Evolutionary conservation across 2,113 vertebrate species (phyloP), one percentile per base, ranked within the genome.

Genomic region (Cyanoliseus patagonus): DNA sequence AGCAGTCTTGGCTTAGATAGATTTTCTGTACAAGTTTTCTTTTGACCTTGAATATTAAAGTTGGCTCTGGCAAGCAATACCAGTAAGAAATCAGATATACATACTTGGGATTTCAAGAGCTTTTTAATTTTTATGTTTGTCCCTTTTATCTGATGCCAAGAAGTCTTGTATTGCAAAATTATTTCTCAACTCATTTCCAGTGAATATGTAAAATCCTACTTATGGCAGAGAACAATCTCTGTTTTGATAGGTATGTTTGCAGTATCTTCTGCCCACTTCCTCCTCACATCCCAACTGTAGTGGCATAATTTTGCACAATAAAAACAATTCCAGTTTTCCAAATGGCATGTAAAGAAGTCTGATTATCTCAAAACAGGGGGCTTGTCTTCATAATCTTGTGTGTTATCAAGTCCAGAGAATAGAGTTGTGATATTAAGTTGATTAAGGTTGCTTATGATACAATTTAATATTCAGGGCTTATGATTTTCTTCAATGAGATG

Each of bases 1-100:
- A 89, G 28, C 25, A 67, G n/a, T 73, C 41, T 87, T 85, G 76
- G 53, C 55, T 80, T 90, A 76, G 62, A 57, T 2, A 31, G 5
- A 35, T 83, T 76, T 92, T 84, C 55, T 61, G 33, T 49, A 81
- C 62, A 78, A 72, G 27, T 85, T 87, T 88, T 72, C 35, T 76
- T 95, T 89, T 95, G 89, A 95, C 84, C 53, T 91, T 96, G 84
- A 92, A 91, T 86, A 68, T 91, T 57, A 84, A 86, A 57, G 61
- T 76, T 89, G 41, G 8, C 84, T 92, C 52, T 84, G 49, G 52
- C 41, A 87, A 76, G 44, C 22, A 76, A 64, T 13, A 61, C 11
- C 25, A 49, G 9, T 69, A 46, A 84, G 57, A 91, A 68, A 84
- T 89, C 61, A 72, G 59, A 44, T 57, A 86, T 41, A 62, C 7